These are phyloP conservation scores for Notodonta dromedarius DNA, from an alignment of 2,888 invertebrate genomes.

Conservation along the genomic window DNA sequence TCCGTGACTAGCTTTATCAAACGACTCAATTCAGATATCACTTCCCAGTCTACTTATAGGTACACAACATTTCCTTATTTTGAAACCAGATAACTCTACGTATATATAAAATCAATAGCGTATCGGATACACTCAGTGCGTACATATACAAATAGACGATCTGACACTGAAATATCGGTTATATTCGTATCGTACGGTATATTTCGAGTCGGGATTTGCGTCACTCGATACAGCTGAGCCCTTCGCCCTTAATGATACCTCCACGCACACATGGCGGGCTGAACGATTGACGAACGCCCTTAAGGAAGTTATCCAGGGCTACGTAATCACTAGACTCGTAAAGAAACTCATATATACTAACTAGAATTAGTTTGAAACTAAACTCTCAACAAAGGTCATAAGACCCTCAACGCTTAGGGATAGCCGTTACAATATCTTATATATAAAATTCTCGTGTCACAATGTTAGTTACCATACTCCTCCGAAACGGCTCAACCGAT, in stretches of 20 bases:
- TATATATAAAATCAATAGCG: neutral
- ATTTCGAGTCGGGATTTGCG: conserved; percentile 47
- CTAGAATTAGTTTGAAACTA: conserved; percentile 30
- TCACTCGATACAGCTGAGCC: conserved; percentile 51
- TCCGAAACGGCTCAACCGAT: too few species aligned
- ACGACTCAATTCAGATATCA: neutral
- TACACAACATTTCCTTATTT: neutral
- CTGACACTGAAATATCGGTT: conserved; percentile 19
- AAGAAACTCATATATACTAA: conserved; percentile 18
- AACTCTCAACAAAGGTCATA: conserved; percentile 20
- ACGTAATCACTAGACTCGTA: conserved; percentile 25
- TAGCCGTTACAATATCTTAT: too few species aligned
- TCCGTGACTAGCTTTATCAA: neutral
- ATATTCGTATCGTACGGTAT: conserved; percentile 20
- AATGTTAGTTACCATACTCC: too few species aligned
- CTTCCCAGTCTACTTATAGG: neutral
- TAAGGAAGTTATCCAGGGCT: conserved; percentile 30
- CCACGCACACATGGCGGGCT: conserved; percentile 48
- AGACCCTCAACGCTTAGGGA: neutral
- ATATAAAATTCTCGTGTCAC: too few species aligned
- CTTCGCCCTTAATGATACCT: conserved; percentile 53
- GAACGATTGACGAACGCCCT: conserved; percentile 14
- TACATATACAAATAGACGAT: conserved; percentile 29
- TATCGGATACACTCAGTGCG: conserved; percentile 10
- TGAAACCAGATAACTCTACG: neutral